Base-by-base conservation (phyloP, 2,113 vertebrate species). In the Rhinopomastus cyanomelas region DNA sequence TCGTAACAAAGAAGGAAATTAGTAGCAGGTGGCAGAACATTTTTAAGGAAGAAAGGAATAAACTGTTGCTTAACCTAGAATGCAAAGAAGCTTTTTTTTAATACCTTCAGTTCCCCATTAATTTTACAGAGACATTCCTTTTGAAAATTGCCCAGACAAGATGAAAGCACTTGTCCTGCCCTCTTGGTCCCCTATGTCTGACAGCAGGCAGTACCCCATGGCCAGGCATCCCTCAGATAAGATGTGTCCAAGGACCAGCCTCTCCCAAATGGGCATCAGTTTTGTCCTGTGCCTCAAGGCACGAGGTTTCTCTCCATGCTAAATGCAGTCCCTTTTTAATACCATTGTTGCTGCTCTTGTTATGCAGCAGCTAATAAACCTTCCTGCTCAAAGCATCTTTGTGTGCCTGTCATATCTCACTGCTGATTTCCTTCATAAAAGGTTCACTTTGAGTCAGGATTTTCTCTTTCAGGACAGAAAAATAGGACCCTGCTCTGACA, bases 11-110 rank as follows among this genome's bases (percentile, higher is more conserved):
- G 93, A 81, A 91, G 76, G 91, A 94, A 95, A 94, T 93, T 72
- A 93, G 90, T 93, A 88, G 94, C 94, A 95, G 93, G 94, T 95
- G 90, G 93, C 87, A 82, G 90, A 66, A 64, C 15, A 64, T 88
- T 95, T 95, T 94, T 95, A 93, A 94, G 84, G 90, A 91, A 88
- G 67, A 51, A 52, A 67, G 84, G 59, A 74, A 78, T 90, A 79
- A 92, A 93, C 90, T 87, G 51, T 88, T 87, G 71, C 81, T 92
- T 90, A 95, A 93, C 42, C 36, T 85, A 80, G 48, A 92, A 87
- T 77, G 78, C 52, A 69, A 85, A 79, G 66, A 72, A 75, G 21
- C 20, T 26, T 12, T 59, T 75, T 59, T 85, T 27, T 16, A 42
- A n/a, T 4, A 8, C 29, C 29, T 53, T 52, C 42, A 32, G 15